Evolutionary conservation across 1,140 invertebrate species (phyloP).

Genomic region (Metaphire vulgaris): DNA sequence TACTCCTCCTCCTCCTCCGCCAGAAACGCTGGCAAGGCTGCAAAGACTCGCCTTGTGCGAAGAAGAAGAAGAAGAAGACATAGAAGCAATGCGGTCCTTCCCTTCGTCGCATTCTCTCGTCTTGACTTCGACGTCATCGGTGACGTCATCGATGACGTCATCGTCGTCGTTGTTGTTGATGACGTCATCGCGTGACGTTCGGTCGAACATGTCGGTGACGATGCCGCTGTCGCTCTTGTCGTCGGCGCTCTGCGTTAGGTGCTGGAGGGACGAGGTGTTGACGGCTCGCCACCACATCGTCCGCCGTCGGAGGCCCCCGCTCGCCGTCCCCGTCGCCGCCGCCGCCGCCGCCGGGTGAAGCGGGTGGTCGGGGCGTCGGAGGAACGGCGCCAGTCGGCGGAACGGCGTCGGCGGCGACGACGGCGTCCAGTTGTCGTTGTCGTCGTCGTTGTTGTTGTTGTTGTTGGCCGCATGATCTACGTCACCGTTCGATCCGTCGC

Average conservation of each 20-base stretch:
- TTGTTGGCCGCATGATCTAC: background rate
- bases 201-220: conserved; percentile 4
- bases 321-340: too few species aligned
- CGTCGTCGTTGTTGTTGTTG: background rate
- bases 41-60: background rate
- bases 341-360: too few species aligned
- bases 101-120: background rate
- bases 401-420: background rate
- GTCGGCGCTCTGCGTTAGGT: background rate
- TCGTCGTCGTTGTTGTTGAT: background rate
- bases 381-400: background rate
- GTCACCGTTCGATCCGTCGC: background rate
- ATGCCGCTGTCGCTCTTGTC: conserved; percentile 18
- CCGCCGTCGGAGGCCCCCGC: too few species aligned
- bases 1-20: too few species aligned
- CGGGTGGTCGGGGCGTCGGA: background rate
- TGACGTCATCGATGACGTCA: background rate
- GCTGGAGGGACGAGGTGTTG: background rate
- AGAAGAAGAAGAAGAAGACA: too few species aligned
- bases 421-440: background rate
- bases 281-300: background rate
- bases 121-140: background rate
- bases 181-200: background rate
- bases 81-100: background rate
- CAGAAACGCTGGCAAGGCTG: background rate